Conservation (phyloP, 2,113 vertebrate species). For the Cyphomyrus plagiostoma region DNA sequence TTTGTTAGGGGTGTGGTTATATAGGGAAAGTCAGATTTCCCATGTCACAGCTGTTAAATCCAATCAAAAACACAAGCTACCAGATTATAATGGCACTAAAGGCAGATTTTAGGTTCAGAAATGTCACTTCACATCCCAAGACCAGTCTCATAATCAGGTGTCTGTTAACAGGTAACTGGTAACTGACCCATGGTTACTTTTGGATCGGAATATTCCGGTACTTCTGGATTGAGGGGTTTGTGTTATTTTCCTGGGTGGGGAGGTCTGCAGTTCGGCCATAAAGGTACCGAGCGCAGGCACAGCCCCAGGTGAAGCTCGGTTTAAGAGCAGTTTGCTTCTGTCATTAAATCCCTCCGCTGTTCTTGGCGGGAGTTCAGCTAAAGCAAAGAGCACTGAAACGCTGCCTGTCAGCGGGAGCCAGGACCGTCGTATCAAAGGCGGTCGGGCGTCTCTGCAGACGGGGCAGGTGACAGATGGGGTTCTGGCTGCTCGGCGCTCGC, state of each 20-base stretch:
- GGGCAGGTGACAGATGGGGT: not conserved
- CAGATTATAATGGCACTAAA: not conserved
- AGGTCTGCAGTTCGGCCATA: not conserved
- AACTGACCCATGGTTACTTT: not conserved
- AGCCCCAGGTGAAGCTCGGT: slow-evolving; percentile 22
- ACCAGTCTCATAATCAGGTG: not conserved
- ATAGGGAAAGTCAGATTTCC: not conserved
- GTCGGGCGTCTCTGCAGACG: not conserved
- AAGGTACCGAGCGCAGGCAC: not conserved
- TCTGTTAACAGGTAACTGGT: not conserved
- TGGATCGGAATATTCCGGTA: not conserved
- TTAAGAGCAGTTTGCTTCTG: slow-evolving; percentile 45
- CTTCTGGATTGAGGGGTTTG: not conserved
- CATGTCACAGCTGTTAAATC: not conserved
- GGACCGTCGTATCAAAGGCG: slow-evolving; percentile 10
- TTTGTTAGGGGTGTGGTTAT: not conserved
- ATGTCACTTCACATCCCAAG: not conserved
- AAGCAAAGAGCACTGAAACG: slow-evolving; percentile 29
- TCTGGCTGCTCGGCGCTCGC: not conserved
- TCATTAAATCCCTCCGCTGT: slow-evolving; percentile 46
- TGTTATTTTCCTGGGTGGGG: not conserved
- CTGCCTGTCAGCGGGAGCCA: not conserved
- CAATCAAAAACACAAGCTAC: not conserved
- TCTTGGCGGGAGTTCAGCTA: slow-evolving; percentile 47
- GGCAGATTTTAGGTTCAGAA: not conserved